These are phyloP conservation scores for Idaea aversata DNA, from an alignment of 2,888 invertebrate species.

Conservation along the genomic window DNA sequence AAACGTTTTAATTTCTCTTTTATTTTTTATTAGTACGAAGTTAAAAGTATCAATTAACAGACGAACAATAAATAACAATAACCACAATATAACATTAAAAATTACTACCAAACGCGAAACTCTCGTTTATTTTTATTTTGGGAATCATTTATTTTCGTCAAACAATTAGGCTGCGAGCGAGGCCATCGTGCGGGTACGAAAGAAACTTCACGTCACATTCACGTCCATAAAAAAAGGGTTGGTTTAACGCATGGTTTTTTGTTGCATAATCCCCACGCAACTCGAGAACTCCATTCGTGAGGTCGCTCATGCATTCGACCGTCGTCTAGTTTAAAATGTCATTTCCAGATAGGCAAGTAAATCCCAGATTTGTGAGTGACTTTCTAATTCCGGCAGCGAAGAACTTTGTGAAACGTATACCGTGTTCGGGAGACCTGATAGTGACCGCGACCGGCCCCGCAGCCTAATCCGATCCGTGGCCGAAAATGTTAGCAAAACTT, in stretches of 20 bases:
- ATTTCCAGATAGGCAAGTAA: slow-evolving; percentile 66
- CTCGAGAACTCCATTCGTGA: slow-evolving; percentile 44
- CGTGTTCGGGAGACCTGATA: slow-evolving; percentile 70
- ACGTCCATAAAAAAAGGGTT: slow-evolving; percentile 63
- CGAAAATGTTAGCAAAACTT: slow-evolving; percentile 67
- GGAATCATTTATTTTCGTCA: slow-evolving; percentile 78
- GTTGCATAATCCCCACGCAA: slow-evolving; percentile 64
- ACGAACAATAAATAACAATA: slow-evolving; percentile 47
- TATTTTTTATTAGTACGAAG: slow-evolving; percentile 8
- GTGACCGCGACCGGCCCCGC: slow-evolving; percentile 67
- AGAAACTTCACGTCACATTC: slow-evolving; percentile 70
- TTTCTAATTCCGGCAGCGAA: slow-evolving; percentile 71
- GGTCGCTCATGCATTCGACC: slow-evolving; percentile 46
- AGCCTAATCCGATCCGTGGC: slow-evolving; percentile 71
- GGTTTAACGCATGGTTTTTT: slow-evolving; percentile 65
- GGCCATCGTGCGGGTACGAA: slow-evolving; percentile 54
- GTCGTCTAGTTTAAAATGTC: slow-evolving; percentile 66
- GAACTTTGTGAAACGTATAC: slow-evolving; percentile 78
- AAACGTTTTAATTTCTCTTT: not conserved
- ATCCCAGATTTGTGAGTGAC: slow-evolving; percentile 75
- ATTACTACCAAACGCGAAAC: slow-evolving; percentile 71
- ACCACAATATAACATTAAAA: slow-evolving; percentile 63
- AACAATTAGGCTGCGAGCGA: slow-evolving; percentile 71
- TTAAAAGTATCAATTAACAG: slow-evolving; percentile 41
- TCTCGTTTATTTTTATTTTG: slow-evolving; percentile 76